Base-by-base conservation (phyloP, 2,797 vertebrate species). In the Arctocebus calabarensis region DNA sequence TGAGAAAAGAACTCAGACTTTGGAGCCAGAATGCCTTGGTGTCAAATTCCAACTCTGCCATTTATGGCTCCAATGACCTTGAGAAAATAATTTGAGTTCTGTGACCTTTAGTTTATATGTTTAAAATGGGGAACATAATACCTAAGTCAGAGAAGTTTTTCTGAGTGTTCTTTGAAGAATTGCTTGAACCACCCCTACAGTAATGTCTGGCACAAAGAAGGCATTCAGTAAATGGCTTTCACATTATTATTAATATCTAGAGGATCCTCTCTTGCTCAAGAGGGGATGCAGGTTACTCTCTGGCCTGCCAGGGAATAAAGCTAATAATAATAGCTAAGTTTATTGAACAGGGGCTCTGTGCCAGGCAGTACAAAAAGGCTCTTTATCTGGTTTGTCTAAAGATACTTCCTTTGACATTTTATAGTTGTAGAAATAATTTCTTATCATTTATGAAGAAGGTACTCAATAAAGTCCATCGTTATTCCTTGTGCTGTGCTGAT, bases 361-460 rank as follows among this genome's bases (percentile, higher is more conserved):
- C 84, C 79, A 84, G 43, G 43, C 43, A 13, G 64, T 29, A 55
- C 64, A 43, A 84, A 88, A 77, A 23, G 61, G 85, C 70, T 84
- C 55, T 64, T 74, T 62, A 75, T 64, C 81, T 94, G 71, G 48
- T 32, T 93, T 90, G 40, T 91, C 66, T 71, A 48, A 86, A 78
- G 71, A 83, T 29, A 52, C 45, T 45, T 75, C 64, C 55, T 70
- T 88, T 55, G 84, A 71, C 22, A 52, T 92, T 92, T 94, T 86
- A 84, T 84, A 71, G 64, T 81, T 79, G 96, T 83, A 86, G 79
- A 84, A 97, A 62, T 94, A 83, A 88, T 71, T 91, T 92, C 43
- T 94, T 87, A 57, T 48, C 10, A 32, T 78, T 82, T 92, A 78
- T 77, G 45, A 52, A 73, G 16, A 73, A 91, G 52, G 32, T 52